These are phyloP conservation scores for Gobio occitaniae DNA, from an alignment of 2,797 vertebrate genomes.

Conservation along the genomic window DNA sequence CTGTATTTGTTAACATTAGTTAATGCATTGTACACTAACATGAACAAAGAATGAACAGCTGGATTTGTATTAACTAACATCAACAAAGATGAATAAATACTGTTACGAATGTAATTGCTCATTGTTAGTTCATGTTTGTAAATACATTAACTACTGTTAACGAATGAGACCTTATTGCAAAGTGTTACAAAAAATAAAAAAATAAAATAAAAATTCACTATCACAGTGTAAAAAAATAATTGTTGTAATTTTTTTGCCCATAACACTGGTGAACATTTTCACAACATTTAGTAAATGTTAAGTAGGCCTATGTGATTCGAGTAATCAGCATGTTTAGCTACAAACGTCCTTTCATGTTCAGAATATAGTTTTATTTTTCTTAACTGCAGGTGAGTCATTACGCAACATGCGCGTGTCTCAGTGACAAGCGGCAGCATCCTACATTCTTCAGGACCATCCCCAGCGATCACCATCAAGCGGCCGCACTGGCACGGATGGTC, in stretches of 20 bases:
- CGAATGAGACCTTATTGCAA: no score
- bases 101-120: no score
- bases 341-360: neutral
- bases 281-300: neutral
- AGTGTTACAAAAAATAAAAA: no score
- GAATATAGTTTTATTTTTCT: neutral
- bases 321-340: neutral
- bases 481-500: conserved; percentile 44
- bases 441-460: conserved; percentile 65
- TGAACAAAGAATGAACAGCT: no score
- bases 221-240: neutral
- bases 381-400: conserved; percentile 42
- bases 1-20: no score
- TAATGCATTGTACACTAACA: no score
- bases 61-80: no score
- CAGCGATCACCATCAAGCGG: conserved; percentile 72
- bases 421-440: conserved; percentile 49
- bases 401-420: conserved; percentile 31
- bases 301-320: neutral
- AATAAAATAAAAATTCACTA: no score
- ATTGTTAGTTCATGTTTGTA: no score
- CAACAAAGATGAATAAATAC: no score
- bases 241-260: neutral
- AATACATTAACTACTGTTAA: no score
- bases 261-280: neutral